Evolutionary conservation across 2,888 invertebrate genomes (phyloP).

Genomic region (Steinernema scapterisci): DNA sequence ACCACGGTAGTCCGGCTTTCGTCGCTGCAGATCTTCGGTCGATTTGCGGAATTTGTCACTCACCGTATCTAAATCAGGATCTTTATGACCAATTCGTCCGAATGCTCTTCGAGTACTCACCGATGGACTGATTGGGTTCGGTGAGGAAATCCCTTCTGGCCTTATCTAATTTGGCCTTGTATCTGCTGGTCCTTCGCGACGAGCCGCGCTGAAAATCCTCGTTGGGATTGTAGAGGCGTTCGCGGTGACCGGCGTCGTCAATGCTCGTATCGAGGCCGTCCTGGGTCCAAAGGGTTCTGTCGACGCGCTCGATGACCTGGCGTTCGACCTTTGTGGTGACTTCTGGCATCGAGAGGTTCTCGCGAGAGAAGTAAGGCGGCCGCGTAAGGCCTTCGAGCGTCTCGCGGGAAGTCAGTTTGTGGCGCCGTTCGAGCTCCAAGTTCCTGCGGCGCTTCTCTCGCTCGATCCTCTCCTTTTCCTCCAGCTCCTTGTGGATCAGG

Average conservation of each 20-base stretch:
- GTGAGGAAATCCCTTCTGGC: conserved; percentile 64
- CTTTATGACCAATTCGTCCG: too few species aligned
- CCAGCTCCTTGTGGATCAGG: conserved; percentile 55
- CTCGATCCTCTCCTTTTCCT: conserved; percentile 63
- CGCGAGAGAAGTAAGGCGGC: conserved; percentile 62
- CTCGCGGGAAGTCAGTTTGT: conserved; percentile 56
- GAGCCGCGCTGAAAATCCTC: conserved; percentile 47
- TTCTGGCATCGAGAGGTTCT: conserved; percentile 54
- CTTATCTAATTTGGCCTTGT: conserved; percentile 50
- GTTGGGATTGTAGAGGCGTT: conserved; percentile 51
- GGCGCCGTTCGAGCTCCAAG: conserved; percentile 41
- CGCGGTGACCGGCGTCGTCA: conserved; percentile 22
- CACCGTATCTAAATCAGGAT: conserved; percentile 40
- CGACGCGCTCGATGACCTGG: conserved; percentile 65
- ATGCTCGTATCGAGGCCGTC: conserved; percentile 36
- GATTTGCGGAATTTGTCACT: conserved; percentile 58
- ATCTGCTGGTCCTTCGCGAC: conserved; percentile 47
- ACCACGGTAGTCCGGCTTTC: conserved; percentile 60
- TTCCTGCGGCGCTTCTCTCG: conserved; percentile 57
- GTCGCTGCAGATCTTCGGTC: conserved; percentile 53
- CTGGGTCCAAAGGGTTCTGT: conserved; percentile 62
- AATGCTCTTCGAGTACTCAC: background rate
- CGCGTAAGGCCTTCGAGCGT: conserved; percentile 62
- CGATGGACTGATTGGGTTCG: conserved; percentile 31
- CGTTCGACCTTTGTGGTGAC: conserved; percentile 61